Base-by-base conservation (phyloP, 1,140 invertebrate species). In the Zaprionus davidi region DNA sequence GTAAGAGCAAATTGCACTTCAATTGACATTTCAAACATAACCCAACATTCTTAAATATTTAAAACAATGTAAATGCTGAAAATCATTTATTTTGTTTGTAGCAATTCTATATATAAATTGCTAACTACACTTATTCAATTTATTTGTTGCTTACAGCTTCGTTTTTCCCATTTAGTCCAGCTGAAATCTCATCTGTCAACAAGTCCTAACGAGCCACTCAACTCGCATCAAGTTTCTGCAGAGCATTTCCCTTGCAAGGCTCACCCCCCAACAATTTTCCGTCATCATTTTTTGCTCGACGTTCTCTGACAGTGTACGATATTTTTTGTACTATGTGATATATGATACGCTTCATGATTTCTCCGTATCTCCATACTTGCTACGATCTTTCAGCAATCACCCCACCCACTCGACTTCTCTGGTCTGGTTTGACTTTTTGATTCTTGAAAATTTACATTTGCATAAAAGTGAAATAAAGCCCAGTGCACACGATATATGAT, bases 371-470 rank as follows among this genome's bases (percentile, higher is more conserved):
- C 12, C 36, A 15, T 57, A 38, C 22, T 12, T 44, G 3, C 53
- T 46, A 11, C 53, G 53, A 53, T 58, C 36, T 65, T 51, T 51
- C 46, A 17, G n/a, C 46, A 17, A n/a, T 6, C n/a, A 17, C 7
- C 6, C 41, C 41, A 17, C 41, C 41, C 41, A 46, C 41, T 46
- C 41, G n/a, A 17, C 41, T 41, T n/a, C 6, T 41, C 38, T 6
- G 38, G 2, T 41, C 15, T 11, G 67, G 70, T 62, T 60, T 73
- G 81, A 78, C 84, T 87, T 88, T 87, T 75, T 77, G 78, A 83
- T 88, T 88, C 80, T 83, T 83, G 55, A 74, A 82, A 62, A 49
- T 65, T 58, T 20, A 65, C 66, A 86, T 86, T 83, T 87, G 69
- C 83, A 88, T 73, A 62, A 55, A 67, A 64, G 74, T 73, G 65